Conservation (phyloP, 2,113 vertebrate species). For the Chrysochloris asiatica region DNA sequence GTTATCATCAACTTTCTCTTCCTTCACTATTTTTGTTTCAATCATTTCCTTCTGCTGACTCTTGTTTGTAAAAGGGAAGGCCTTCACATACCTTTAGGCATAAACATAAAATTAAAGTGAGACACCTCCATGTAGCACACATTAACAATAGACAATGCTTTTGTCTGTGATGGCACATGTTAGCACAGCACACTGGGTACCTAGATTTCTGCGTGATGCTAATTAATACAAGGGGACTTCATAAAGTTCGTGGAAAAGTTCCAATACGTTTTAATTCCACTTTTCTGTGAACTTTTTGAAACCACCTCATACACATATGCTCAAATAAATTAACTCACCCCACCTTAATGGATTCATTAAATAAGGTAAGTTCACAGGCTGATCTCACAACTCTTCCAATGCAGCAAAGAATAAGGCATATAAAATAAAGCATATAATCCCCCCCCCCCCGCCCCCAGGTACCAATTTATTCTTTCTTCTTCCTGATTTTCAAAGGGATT, state of each 20-base stretch:
- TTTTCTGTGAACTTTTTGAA: too few species aligned
- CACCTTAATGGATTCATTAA: not conserved
- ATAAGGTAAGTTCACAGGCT: not conserved
- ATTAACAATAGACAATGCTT: not conserved
- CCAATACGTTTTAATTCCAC: too few species aligned
- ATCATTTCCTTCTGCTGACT: constrained; percentile 85
- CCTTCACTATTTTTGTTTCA: constrained; percentile 87
- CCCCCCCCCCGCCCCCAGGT: not conserved
- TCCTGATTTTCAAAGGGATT: constrained; percentile 26
- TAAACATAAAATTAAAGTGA: constrained; percentile 49
- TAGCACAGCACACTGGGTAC: not conserved
- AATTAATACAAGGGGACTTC: not conserved
- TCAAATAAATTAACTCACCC: not conserved
- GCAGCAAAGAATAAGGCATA: not conserved
- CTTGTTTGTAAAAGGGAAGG: constrained; percentile 81
- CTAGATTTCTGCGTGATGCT: not conserved
- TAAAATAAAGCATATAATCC: not conserved
- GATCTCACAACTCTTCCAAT: not conserved
- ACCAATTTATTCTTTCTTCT: not conserved
- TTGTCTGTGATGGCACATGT: not conserved
- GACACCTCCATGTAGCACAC: not conserved
- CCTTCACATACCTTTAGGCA: constrained; percentile 85
- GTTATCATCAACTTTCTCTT: constrained; percentile 77
- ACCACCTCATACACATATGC: not conserved
- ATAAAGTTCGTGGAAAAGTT: too few species aligned